Percentiles rank a stretch among this genome's conserved stretches.
phyloP scores from a whole-genome alignment of 2,797 vertebrate species.

The Lindbergichthys nudifrons region DNA sequence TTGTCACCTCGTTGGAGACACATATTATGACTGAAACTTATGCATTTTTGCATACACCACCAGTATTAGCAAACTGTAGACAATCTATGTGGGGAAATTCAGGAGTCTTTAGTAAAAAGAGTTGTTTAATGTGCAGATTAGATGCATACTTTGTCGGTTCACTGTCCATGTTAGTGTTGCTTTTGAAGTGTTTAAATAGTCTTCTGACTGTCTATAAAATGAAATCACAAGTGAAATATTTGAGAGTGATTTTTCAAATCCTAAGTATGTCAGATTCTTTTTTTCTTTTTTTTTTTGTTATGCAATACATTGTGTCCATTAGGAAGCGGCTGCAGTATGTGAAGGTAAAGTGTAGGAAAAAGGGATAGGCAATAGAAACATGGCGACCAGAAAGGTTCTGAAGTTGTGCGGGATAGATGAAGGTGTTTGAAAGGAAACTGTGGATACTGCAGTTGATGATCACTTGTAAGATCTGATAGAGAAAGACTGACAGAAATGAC shows the following conservation, averaged over 20 bases:
- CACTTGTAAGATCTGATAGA: conserved; percentile 27
- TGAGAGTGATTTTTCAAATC: conserved; percentile 38
- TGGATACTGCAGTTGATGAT: conserved; percentile 41
- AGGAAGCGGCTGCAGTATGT: conserved; percentile 29
- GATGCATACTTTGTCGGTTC: conserved; percentile 63
- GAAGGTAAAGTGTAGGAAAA: conserved; percentile 43
- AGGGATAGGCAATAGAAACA: conserved; percentile 32
- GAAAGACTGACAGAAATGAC: conserved; percentile 27
- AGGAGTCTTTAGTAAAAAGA: conserved; percentile 51
- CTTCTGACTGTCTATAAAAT: conserved; percentile 25
- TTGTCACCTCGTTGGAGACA: conserved; percentile 61
- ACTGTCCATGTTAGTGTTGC: conserved; percentile 65
- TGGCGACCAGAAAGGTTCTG: conserved; percentile 27
- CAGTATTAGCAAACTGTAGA: conserved; percentile 80
- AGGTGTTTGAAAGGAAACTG: conserved; percentile 41
- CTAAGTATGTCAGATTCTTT: conserved; percentile 46
- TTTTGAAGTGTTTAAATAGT: conserved; percentile 53
- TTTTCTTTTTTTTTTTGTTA: conserved; percentile 17
- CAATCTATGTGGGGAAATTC: conserved; percentile 70
- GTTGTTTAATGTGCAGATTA: conserved; percentile 61
- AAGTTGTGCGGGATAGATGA: conserved; percentile 28
- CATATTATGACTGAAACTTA: conserved; percentile 72
- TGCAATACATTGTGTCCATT: conserved; percentile 33
- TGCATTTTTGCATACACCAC: conserved; percentile 75
- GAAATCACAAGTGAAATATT: conserved; percentile 51